Evolutionary conservation across 2,888 invertebrate genomes (phyloP).

Genomic region (Anthrax anthrax): DNA sequence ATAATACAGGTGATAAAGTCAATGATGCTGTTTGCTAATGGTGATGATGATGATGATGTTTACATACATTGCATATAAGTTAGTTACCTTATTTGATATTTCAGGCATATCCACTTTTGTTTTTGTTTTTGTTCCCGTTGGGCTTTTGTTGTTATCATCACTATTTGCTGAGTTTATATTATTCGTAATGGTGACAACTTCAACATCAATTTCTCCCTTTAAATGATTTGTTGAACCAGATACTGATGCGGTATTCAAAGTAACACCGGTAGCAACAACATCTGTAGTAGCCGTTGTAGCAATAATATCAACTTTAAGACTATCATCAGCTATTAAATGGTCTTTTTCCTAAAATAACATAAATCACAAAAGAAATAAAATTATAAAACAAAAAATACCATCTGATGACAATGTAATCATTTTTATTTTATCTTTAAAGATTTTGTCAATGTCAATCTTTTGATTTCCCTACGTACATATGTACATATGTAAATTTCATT

Average conservation of each 20-base stretch:
- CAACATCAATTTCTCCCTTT: constrained; percentile 9
- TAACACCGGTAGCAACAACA: not conserved
- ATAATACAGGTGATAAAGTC: too few species aligned
- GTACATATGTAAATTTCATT: too few species aligned
- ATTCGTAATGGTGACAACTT: not conserved
- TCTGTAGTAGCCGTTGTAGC: not conserved
- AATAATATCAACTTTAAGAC: too few species aligned
- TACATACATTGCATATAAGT: not conserved
- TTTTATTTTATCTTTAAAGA: not conserved
- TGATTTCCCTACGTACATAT: too few species aligned
- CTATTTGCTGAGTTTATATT: constrained; percentile 5
- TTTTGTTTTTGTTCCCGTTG: constrained; percentile 2
- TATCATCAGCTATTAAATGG: not conserved
- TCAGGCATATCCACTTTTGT: not conserved
- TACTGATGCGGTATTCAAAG: not conserved
- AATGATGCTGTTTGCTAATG: too few species aligned
- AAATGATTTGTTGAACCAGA: constrained; percentile 10
- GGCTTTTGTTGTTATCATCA: constrained; percentile 4
- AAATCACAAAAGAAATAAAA: not conserved
- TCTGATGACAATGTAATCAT: not conserved
- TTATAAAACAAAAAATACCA: too few species aligned
- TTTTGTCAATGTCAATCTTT: not conserved
- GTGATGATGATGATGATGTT: not conserved
- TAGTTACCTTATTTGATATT: constrained; percentile 6
- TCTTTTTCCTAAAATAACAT: constrained; percentile 4